These are phyloP conservation scores for Entomobrya multifasciata DNA, from an alignment of 2,888 invertebrate species.

Conservation along the genomic window DNA sequence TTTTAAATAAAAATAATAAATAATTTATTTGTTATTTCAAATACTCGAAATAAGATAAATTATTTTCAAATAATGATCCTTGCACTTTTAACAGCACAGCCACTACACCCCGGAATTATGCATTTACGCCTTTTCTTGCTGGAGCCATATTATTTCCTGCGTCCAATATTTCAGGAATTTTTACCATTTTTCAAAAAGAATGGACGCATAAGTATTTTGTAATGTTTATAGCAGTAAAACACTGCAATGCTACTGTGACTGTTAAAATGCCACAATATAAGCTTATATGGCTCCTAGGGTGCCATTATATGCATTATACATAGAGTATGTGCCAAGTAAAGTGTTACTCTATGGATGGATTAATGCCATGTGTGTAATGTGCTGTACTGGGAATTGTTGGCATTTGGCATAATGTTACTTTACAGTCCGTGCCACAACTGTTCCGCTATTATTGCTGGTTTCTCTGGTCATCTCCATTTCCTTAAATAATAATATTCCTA, in stretches of 20 bases:
- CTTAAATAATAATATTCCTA: constrained; percentile 65
- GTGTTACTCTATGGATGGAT: constrained; percentile 45
- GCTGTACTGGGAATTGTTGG: constrained; percentile 51
- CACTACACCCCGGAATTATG: constrained; percentile 39
- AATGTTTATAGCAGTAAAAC: neutral
- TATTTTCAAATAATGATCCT: constrained; percentile 56
- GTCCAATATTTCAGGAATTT: constrained; percentile 37
- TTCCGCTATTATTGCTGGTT: constrained; percentile 31
- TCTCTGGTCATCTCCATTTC: constrained; percentile 69
- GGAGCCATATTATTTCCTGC: constrained; percentile 45
- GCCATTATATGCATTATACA: constrained; percentile 55
- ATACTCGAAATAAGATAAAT: too few species aligned
- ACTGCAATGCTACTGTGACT: constrained; percentile 19
- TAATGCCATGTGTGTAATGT: constrained; percentile 60
- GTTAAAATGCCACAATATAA: constrained; percentile 9
- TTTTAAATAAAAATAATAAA: too few species aligned
- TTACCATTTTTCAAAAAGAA: constrained; percentile 28
- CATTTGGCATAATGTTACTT: constrained; percentile 59
- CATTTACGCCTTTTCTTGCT: constrained; percentile 27
- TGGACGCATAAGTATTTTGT: neutral
- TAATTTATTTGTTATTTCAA: too few species aligned
- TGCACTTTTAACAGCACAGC: constrained; percentile 47
- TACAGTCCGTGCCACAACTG: constrained; percentile 18
- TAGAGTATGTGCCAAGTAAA: constrained; percentile 31
- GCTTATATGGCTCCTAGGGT: constrained; percentile 37